phyloP scores from a whole-genome alignment of 2,113 vertebrate genomes.

The Thalassoma bifasciatum region DNA sequence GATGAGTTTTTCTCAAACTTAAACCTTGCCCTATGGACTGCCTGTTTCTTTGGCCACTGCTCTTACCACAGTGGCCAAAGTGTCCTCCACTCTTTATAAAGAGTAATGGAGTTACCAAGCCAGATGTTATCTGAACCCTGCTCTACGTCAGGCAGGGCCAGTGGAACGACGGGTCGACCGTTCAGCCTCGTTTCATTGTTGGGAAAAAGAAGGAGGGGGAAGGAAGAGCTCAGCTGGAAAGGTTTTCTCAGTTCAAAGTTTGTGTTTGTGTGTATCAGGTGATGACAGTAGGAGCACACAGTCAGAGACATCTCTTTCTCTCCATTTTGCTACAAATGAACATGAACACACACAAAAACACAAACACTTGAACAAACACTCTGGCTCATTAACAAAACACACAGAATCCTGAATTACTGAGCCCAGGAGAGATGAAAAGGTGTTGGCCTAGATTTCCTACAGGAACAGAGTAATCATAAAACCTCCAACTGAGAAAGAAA shows the following conservation, averaged over 20 bases:
- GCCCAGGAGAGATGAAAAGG: constrained; percentile 19
- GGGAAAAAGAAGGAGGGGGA: constrained; percentile 8
- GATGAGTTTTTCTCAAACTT: background rate
- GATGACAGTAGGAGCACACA: background rate
- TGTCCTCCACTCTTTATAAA: constrained; percentile 34
- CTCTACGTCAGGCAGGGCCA: constrained; percentile 51
- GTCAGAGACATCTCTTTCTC: background rate
- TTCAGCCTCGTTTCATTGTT: constrained; percentile 34
- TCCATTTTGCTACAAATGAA: background rate
- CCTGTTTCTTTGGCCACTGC: constrained; percentile 22
- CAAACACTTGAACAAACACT: background rate
- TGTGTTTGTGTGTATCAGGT: background rate
- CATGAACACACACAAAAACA: background rate
- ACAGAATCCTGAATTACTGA: background rate
- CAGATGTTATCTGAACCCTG: constrained; percentile 63
- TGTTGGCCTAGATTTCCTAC: constrained; percentile 31
- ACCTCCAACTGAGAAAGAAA: constrained; percentile 15
- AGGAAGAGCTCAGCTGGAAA: constrained; percentile 40
- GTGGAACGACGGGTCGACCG: constrained; percentile 47
- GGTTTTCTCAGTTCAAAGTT: constrained; percentile 16
- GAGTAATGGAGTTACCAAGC: constrained; percentile 43
- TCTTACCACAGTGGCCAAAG: constrained; percentile 39
- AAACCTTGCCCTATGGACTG: constrained; percentile 5
- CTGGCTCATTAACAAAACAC: background rate
- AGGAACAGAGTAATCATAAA: constrained; percentile 48